These are phyloP conservation scores for Rhea pennata DNA, from an alignment of 2,113 vertebrate genomes.

Conservation along the genomic window DNA sequence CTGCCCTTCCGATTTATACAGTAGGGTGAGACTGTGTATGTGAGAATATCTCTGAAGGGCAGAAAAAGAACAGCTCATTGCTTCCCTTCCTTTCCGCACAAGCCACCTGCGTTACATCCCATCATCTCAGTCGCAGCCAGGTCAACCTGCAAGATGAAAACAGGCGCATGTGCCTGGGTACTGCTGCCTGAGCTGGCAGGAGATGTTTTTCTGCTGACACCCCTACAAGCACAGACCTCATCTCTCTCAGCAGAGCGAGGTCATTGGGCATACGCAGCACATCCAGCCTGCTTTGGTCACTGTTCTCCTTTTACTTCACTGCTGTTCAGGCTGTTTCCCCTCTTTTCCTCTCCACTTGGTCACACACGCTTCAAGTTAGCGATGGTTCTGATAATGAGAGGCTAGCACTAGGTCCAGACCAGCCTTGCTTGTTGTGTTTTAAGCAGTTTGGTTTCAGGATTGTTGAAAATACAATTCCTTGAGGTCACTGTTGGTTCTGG, in stretches of 20 bases:
- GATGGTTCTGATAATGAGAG: neutral
- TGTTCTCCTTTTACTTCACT: neutral
- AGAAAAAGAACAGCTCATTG: neutral
- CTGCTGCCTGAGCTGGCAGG: accelerated
- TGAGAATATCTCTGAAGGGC: neutral
- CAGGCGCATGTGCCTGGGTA: accelerated
- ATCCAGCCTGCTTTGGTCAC: neutral
- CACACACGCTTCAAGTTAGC: neutral
- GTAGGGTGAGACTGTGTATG: neutral
- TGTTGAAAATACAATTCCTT: neutral
- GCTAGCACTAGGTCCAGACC: neutral
- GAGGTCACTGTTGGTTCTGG: neutral
- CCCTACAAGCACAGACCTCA: neutral
- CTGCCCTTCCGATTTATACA: neutral
- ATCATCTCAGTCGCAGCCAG: accelerated
- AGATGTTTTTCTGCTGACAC: neutral
- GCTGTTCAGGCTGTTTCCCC: neutral
- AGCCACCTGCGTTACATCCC: neutral
- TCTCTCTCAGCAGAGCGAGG: too few species aligned
- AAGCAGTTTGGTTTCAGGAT: conserved; percentile 4
- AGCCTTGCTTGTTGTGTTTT: neutral
- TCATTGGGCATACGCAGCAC: neutral
- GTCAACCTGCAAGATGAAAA: accelerated
- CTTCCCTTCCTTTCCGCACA: neutral
- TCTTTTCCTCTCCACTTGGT: neutral